A percentile compares a stretch with the other conserved stretches of the same genome.
phyloP scores from a whole-genome alignment of 2,888 invertebrate species.

The Aphodius sticticus region DNA sequence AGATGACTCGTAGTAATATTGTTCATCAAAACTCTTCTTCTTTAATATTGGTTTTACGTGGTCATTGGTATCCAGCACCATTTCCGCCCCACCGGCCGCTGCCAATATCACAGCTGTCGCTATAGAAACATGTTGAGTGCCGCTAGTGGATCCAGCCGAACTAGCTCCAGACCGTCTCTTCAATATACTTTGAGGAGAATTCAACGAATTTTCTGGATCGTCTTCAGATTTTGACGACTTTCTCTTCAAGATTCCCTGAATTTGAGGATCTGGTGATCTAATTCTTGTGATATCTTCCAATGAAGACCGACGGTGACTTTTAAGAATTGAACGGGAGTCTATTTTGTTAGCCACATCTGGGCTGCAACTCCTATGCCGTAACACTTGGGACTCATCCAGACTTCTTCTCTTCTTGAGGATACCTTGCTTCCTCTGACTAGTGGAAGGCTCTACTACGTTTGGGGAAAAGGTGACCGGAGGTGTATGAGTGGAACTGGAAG shows the following conservation, averaged over 20 bases:
- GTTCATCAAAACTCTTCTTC: constrained; percentile 81
- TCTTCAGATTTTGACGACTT: constrained; percentile 72
- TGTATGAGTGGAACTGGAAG: constrained; percentile 58
- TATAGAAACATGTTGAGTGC: constrained; percentile 73
- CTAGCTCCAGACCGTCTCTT: constrained; percentile 80
- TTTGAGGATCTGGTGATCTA: constrained; percentile 71
- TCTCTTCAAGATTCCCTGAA: constrained; percentile 74
- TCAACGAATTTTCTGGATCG: constrained; percentile 66
- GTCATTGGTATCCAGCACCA: constrained; percentile 54
- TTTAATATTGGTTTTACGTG: constrained; percentile 80
- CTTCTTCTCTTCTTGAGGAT: constrained; percentile 86
- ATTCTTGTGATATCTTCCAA: constrained; percentile 72
- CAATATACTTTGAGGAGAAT: constrained; percentile 78
- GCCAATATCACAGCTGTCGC: constrained; percentile 72
- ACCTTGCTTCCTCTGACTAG: constrained; percentile 73
- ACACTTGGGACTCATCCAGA: constrained; percentile 79
- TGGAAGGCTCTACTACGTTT: constrained; percentile 73
- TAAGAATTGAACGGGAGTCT: constrained; percentile 72
- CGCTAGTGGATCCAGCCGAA: constrained; percentile 63
- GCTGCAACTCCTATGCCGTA: constrained; percentile 73
- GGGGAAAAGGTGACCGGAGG: constrained; percentile 85
- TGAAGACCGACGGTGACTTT: constrained; percentile 73
- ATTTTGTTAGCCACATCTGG: constrained; percentile 70
- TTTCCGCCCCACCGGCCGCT: constrained; percentile 67
- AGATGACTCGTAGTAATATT: constrained; percentile 61